Evolutionary conservation across 2,113 vertebrate genomes (phyloP).

Genomic region (Gallinago paraguaiae): DNA sequence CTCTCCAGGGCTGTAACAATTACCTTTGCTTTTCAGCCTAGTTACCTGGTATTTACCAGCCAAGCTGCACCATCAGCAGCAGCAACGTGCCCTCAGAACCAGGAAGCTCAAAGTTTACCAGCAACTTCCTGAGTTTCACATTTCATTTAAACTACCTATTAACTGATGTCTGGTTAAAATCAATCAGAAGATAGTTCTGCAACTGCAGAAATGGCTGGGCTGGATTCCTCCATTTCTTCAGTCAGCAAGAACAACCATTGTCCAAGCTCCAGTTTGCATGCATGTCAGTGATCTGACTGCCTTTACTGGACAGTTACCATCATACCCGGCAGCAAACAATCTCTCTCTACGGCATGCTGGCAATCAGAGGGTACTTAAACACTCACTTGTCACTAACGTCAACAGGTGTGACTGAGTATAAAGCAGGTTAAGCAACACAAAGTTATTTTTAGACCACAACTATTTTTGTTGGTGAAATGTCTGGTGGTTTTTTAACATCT

Average conservation of each 20-base stretch:
- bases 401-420: background rate
- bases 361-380: background rate
- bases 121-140: fast-evolving
- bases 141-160: background rate
- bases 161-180: background rate
- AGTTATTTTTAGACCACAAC: background rate
- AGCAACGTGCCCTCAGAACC: background rate
- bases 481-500: background rate
- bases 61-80: background rate
- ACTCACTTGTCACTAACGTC: background rate
- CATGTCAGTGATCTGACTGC: background rate
- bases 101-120: background rate
- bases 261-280: background rate
- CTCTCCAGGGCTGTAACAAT: background rate
- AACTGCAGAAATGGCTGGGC: background rate
- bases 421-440: background rate
- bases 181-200: background rate
- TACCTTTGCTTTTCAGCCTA: background rate
- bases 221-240: background rate
- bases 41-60: background rate
- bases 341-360: background rate
- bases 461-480: background rate
- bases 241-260: background rate
- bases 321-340: fast-evolving
- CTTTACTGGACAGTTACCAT: background rate